phyloP scores from a whole-genome alignment of 2,797 vertebrate species.

The Peromyscus attwateri region DNA sequence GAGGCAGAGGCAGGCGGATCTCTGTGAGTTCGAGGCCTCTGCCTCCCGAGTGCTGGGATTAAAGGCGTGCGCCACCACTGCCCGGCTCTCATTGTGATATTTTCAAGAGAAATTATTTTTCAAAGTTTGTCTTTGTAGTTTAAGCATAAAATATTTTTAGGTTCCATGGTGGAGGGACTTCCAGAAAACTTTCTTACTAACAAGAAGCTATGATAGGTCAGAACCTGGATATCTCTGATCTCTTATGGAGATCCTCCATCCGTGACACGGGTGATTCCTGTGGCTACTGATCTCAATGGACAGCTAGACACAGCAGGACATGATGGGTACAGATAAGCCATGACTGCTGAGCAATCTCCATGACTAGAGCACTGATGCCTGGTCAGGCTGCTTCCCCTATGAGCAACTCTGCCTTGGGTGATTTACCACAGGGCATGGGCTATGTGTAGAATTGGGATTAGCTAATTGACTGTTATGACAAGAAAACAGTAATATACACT shows the following conservation, averaged over 20 bases:
- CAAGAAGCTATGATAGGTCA: neutral
- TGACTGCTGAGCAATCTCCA: neutral
- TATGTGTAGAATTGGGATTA: neutral
- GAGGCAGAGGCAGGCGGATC: no score
- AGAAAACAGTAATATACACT: neutral
- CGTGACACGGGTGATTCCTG: neutral
- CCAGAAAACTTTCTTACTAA: neutral
- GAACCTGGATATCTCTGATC: neutral
- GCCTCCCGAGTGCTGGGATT: no score
- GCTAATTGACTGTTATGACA: neutral
- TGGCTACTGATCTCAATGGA: no score
- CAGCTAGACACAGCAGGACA: neutral
- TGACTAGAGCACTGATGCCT: neutral
- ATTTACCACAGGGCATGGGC: neutral
- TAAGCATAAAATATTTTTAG: no score
- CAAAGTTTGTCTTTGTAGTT: no score
- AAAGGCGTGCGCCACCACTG: no score
- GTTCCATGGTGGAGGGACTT: no score
- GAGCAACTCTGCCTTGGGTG: neutral
- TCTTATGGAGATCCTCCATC: no score
- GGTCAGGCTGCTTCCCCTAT: neutral
- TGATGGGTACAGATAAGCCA: accelerated
- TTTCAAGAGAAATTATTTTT: neutral
- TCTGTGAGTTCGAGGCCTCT: no score
- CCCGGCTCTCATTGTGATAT: no score